phyloP scores from a whole-genome alignment of 2,797 vertebrate genomes.

The Sparidentex hasta region DNA sequence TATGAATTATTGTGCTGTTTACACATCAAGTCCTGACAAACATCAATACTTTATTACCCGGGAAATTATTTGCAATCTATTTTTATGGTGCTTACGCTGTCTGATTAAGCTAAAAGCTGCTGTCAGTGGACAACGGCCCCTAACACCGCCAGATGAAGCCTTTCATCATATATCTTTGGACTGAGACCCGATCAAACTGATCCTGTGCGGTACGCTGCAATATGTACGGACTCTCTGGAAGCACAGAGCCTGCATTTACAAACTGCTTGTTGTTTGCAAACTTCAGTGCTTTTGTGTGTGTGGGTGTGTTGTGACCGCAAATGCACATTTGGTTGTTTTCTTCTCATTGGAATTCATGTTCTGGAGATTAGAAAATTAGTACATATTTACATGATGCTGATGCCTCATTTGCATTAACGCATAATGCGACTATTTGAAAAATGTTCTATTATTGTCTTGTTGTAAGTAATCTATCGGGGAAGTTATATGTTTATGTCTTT shows the following conservation, averaged over 20 bases:
- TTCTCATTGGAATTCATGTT: no score
- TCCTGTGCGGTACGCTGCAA: conserved; percentile 4
- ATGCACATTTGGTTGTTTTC: neutral
- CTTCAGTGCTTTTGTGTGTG: neutral
- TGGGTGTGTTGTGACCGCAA: neutral
- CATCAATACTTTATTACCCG: conserved; percentile 84
- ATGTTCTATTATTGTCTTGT: no score
- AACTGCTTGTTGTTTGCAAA: neutral
- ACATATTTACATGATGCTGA: no score
- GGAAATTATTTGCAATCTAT: conserved; percentile 78
- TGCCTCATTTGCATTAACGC: no score
- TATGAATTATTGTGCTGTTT: conserved; percentile 81
- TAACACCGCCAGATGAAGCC: conserved; percentile 67
- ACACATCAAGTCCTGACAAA: conserved; percentile 78
- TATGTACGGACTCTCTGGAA: neutral
- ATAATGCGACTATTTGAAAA: no score
- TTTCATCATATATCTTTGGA: conserved; percentile 53
- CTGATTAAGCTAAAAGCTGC: conserved; percentile 86
- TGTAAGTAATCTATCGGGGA: no score
- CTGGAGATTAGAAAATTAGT: no score
- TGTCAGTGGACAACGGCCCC: conserved; percentile 68
- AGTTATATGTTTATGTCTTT: no score
- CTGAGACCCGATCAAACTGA: neutral
- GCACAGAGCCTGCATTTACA: neutral
- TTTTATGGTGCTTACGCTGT: conserved; percentile 77